Conservation (phyloP, 2,797 vertebrate genomes). For the Onychomys arenicola region DNA sequence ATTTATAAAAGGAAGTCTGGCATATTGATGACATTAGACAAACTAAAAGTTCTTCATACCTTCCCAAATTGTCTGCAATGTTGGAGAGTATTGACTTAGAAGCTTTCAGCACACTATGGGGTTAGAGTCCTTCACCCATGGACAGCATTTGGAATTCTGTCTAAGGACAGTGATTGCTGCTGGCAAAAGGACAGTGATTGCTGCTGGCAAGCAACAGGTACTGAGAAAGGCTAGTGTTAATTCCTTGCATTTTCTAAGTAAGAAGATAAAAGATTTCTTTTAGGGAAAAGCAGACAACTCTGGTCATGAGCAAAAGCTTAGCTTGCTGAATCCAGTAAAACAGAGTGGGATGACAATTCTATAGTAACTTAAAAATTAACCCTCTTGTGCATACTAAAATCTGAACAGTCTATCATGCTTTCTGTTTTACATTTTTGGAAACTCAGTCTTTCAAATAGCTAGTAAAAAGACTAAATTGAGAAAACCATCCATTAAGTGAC, state of each 20-base stretch:
- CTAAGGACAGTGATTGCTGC: slow-evolving; percentile 23
- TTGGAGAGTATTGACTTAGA: slow-evolving; percentile 7
- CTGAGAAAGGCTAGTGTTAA: slow-evolving; percentile 46
- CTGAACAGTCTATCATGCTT: background rate
- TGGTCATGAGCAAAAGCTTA: background rate
- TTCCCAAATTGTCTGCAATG: slow-evolving; percentile 53
- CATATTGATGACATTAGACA: slow-evolving; percentile 50
- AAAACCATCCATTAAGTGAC: background rate
- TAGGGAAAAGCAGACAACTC: slow-evolving; percentile 37
- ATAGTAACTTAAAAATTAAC: background rate
- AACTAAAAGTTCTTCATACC: slow-evolving; percentile 78
- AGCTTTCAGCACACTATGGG: background rate
- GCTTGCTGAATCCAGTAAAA: background rate
- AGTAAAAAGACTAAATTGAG: background rate
- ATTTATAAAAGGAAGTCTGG: slow-evolving; percentile 71
- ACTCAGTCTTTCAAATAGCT: background rate
- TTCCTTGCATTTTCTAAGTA: slow-evolving; percentile 59
- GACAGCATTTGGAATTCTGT: slow-evolving; percentile 15
- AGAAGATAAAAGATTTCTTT: slow-evolving; percentile 29
- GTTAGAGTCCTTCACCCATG: background rate
- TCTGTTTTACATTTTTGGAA: slow-evolving; percentile 44
- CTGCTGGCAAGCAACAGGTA: slow-evolving; percentile 9
- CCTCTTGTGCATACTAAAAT: background rate
- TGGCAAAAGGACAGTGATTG: slow-evolving; percentile 1
- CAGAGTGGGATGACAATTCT: background rate